These are phyloP conservation scores for Danio jaintianensis DNA, from an alignment of 2,797 vertebrate genomes.

Conservation along the genomic window DNA sequence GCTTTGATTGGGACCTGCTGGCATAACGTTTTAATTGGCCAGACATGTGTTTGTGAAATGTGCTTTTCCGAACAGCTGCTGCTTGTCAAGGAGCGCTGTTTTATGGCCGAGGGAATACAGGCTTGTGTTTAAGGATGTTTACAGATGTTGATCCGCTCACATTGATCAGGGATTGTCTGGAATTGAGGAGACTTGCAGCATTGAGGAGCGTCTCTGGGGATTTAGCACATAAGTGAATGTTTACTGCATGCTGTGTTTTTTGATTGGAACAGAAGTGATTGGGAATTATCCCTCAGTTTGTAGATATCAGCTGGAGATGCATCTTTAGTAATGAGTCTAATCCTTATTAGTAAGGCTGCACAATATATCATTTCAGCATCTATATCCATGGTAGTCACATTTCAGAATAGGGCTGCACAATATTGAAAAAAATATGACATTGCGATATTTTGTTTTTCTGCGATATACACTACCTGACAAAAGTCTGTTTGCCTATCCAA, in stretches of 20 bases:
- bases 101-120: not conserved
- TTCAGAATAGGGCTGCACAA: too few species aligned
- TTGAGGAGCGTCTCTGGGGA: not conserved
- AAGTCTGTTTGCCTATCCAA: too few species aligned
- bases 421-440: too few species aligned
- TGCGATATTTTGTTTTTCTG: too few species aligned
- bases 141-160: not conserved
- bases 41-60: slow-evolving; percentile 4
- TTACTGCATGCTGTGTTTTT: not conserved
- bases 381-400: too few species aligned
- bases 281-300: not conserved
- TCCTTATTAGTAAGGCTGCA: not conserved
- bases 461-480: too few species aligned
- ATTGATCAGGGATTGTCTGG: slow-evolving; percentile 4
- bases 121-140: slow-evolving; percentile 29
- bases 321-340: not conserved
- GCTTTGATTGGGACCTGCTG: slow-evolving; percentile 19
- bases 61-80: slow-evolving; percentile 31
- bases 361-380: too few species aligned
- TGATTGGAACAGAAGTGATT: not conserved
- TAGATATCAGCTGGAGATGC: not conserved
- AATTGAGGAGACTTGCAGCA: not conserved
- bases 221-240: not conserved
- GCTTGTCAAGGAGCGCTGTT: slow-evolving; percentile 6
- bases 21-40: slow-evolving; percentile 34